Percentiles rank a stretch among this genome's conserved stretches.
Conservation (phyloP, 64 coral and sea anemone genomes). For the Porites australiensis region DNA sequence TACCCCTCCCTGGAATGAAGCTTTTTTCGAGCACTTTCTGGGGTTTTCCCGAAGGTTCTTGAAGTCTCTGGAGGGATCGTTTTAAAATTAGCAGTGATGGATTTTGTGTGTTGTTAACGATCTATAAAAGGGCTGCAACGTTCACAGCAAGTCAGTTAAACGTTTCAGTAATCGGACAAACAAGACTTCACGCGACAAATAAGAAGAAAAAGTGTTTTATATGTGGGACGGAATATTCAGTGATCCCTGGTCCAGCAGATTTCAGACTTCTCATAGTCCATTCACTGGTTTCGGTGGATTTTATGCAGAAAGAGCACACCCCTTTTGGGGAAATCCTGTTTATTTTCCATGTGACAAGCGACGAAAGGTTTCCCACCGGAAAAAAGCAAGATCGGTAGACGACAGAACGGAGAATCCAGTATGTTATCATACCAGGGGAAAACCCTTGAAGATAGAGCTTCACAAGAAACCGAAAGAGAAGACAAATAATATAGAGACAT, state of each 20-base stretch:
- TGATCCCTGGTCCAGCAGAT: conserved; percentile 7
- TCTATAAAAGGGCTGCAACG: background rate
- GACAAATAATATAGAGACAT: background rate
- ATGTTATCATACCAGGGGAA: conserved; percentile 1
- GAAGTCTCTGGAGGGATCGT: background rate
- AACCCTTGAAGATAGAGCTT: background rate
- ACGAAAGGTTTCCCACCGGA: conserved; percentile 7
- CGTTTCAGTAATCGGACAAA: background rate
- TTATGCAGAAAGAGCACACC: conserved; percentile 30
- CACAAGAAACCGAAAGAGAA: conserved; percentile 14
- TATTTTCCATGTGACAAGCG: conserved; percentile 20
- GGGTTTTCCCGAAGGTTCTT: conserved; percentile 40
- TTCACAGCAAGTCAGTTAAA: background rate
- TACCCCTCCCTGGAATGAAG: background rate
- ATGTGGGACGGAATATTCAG: background rate
- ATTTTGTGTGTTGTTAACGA: background rate
- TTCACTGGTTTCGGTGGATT: background rate
- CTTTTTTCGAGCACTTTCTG: background rate
- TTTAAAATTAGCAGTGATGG: conserved; percentile 1
- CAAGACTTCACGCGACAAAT: background rate
- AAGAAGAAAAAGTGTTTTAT: background rate
- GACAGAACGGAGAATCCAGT: background rate
- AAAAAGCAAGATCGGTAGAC: background rate
- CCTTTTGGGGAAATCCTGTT: background rate
- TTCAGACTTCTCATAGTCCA: background rate